These are phyloP conservation scores for Serinus canaria DNA, from an alignment of 2,113 vertebrate genomes.

Conservation along the genomic window DNA sequence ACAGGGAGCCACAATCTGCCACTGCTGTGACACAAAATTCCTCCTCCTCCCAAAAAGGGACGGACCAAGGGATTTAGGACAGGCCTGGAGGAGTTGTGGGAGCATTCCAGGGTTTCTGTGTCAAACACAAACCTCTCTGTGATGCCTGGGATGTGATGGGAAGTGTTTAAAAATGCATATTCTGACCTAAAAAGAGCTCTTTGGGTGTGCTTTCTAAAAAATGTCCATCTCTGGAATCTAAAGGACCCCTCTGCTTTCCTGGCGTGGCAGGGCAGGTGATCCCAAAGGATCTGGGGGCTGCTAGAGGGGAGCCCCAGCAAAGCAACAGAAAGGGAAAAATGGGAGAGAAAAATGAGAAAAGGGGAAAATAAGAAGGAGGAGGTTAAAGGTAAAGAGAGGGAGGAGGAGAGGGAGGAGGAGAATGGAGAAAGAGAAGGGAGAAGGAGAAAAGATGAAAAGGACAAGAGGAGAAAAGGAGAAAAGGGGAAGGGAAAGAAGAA, in stretches of 20 bases:
- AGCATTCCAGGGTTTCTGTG: not conserved
- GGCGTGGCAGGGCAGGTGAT: not conserved
- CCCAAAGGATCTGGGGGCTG: not conserved
- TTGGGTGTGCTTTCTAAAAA: not conserved
- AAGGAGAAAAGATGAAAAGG: no score
- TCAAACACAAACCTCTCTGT: not conserved
- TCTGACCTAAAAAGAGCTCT: not conserved
- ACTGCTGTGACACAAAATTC: not conserved
- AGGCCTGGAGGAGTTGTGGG: not conserved
- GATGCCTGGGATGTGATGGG: not conserved
- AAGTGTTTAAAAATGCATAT: not conserved
- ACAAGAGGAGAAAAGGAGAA: no score
- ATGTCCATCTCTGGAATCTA: not conserved
- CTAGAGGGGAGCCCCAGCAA: accelerated
- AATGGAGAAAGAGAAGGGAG: no score
- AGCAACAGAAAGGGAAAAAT: not conserved
- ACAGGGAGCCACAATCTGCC: not conserved
- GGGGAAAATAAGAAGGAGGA: accelerated
- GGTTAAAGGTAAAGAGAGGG: accelerated
- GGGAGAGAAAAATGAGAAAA: not conserved
- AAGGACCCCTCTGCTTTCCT: not conserved
- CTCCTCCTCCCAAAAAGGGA: not conserved
- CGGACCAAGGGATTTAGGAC: not conserved
- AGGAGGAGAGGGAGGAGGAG: accelerated
- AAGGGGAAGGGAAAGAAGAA: not conserved